Conservation (phyloP, 2,113 vertebrate genomes). For the Lamprotornis superbus region DNA sequence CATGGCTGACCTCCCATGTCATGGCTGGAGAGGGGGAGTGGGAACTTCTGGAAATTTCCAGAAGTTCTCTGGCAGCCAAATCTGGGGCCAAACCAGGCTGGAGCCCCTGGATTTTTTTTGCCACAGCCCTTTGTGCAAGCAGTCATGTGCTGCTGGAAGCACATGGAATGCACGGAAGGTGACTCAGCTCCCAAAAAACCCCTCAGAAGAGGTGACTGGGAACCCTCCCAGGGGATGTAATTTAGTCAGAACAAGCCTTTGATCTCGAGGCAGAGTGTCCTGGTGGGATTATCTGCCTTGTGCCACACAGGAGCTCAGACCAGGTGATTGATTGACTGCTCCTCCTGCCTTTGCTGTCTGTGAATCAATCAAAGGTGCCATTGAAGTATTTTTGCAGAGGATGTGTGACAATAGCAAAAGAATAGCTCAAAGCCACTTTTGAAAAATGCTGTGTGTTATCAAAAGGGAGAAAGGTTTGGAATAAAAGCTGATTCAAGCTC, state of each 20-base stretch:
- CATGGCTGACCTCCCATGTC: not conserved
- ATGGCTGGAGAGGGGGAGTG: not conserved
- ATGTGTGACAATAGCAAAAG: not conserved
- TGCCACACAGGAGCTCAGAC: not conserved
- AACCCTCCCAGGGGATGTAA: not conserved
- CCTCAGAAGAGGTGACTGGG: not conserved
- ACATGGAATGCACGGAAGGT: accelerated
- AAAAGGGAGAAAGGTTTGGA: not conserved
- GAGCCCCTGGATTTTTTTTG: not conserved
- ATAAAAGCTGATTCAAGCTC: not conserved
- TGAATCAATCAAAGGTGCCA: not conserved
- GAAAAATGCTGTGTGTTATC: not conserved
- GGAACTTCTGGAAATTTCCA: not conserved
- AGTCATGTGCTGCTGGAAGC: not conserved
- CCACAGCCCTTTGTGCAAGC: not conserved
- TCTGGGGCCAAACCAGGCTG: not conserved
- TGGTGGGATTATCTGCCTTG: not conserved
- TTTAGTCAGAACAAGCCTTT: not conserved
- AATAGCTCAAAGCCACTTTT: not conserved
- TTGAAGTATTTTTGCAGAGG: not conserved
- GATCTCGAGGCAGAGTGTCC: not conserved
- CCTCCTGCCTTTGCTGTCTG: not conserved
- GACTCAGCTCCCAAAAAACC: not conserved
- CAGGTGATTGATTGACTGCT: not conserved
- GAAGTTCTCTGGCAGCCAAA: not conserved